Evolutionary conservation across 2,113 vertebrate genomes (phyloP), one percentile per base, ranked within the genome.

Genomic region (Hiodon tergisus): DNA sequence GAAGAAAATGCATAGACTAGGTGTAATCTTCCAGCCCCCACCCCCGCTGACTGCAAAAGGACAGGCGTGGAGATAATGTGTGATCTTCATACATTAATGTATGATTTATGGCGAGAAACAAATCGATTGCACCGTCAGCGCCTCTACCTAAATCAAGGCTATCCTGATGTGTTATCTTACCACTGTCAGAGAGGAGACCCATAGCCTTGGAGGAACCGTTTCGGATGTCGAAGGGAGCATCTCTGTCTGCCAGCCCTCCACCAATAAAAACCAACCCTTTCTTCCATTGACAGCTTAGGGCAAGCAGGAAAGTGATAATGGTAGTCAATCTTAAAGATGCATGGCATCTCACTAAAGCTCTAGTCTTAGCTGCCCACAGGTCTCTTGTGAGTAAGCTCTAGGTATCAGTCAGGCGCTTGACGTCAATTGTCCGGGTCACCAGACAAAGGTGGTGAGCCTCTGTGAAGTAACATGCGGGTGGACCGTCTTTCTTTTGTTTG

Each of bases 31-130:
- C 82, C 83, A 83, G 72, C 75, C 74, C 69, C 31, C 31, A 31
- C 31, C 77, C 77, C 76, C 85, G 75, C 75, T 76, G 82, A 76
- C 81, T 67, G 58, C 71, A 78, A 82, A 78, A 76, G 79, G 80
- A 83, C 83, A 81, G 68, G 81, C 74, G 61, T 82, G 78, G 80
- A 86, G 81, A 90, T 86, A 86, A 88, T 82, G 78, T 71, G 31
- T 31, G 77, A 55, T 17, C 78, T 81, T 86, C 87, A 87, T 89
- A 78, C 84, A 89, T 86, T 85, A 86, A 83, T 85, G 84, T 77
- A 88, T 90, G 86, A 85, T 82, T 83, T 85, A 85, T 72, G 84
- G 84, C 67, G 69, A 81, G 82, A 87, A 85, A 86, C 84, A 84
- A 87, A 86, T 87, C 82, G 74, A 85, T 31, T 85, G 85, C 84